Conservation (phyloP, 2,113 vertebrate genomes). For the Phoxinus phoxinus region DNA sequence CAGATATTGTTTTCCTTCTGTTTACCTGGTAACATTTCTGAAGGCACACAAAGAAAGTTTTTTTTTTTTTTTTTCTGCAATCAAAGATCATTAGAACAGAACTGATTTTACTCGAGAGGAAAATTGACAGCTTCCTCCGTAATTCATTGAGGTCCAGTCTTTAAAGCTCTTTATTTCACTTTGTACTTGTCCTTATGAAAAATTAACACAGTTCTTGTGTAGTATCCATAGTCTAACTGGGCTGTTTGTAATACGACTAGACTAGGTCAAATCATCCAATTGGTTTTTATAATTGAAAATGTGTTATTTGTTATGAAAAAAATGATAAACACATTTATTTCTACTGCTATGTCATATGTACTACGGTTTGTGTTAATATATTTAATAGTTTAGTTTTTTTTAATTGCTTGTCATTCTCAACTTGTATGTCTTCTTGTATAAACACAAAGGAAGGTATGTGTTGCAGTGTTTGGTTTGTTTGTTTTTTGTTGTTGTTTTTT, state of each 20-base stretch:
- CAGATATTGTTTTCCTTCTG: not conserved
- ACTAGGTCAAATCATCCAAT: not conserved
- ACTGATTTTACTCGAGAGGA: not conserved
- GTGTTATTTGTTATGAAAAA: not conserved
- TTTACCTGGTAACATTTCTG: not conserved
- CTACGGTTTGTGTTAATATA: not conserved
- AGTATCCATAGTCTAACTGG: not conserved
- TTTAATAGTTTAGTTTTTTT: not conserved
- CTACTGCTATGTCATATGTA: not conserved
- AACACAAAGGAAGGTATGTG: not conserved
- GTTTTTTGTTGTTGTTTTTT: too few relatives aligned
- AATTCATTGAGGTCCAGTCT: conserved; percentile 21
- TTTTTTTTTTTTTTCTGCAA: conserved; percentile 1
- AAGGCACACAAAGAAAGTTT: not conserved
- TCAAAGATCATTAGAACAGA: conserved; percentile 14
- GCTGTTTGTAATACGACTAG: not conserved
- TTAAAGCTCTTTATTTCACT: conserved; percentile 5
- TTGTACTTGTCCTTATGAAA: conserved; percentile 23
- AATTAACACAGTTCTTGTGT: not conserved
- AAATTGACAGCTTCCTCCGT: conserved; percentile 10
- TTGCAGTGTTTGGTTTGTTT: not conserved
- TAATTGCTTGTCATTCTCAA: not conserved
- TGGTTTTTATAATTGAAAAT: not conserved
- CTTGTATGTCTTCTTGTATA: not conserved
- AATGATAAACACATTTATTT: not conserved